phyloP scores from a whole-genome alignment of 2,113 vertebrate genomes.

The Nothocercus julius region DNA sequence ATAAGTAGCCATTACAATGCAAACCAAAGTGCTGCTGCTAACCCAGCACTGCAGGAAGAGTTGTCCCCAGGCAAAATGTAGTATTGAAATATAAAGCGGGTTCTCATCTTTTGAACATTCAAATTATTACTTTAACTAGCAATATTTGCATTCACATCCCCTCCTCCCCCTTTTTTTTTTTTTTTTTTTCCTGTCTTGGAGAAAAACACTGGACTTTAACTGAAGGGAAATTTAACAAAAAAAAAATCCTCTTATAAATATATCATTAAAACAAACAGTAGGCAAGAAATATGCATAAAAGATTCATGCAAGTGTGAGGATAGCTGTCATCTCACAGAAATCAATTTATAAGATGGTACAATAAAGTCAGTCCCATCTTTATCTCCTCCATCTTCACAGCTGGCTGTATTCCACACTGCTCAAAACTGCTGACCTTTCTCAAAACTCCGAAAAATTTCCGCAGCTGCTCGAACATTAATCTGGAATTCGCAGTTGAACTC shows the following conservation, averaged over 20 bases:
- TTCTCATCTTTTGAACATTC: background rate
- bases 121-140: background rate
- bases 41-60: background rate
- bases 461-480: background rate
- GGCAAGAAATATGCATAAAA: background rate
- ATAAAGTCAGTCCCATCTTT: background rate
- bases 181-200: background rate
- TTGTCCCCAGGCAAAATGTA: background rate
- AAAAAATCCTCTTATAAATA: background rate
- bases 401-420: background rate
- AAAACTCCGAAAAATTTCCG: constrained; percentile 1
- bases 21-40: background rate
- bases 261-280: constrained; percentile 18
- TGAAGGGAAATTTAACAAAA: background rate
- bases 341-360: background rate
- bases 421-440: constrained; percentile 7
- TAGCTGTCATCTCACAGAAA: background rate
- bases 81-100: background rate
- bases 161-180: too few species aligned
- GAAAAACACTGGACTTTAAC: background rate
- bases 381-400: background rate
- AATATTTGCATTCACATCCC: background rate
- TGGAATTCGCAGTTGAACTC: background rate
- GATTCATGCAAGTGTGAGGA: background rate
- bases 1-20: background rate